These are phyloP conservation scores for Formica exsecta DNA, from an alignment of 1,140 invertebrate genomes.

Conservation along the genomic window DNA sequence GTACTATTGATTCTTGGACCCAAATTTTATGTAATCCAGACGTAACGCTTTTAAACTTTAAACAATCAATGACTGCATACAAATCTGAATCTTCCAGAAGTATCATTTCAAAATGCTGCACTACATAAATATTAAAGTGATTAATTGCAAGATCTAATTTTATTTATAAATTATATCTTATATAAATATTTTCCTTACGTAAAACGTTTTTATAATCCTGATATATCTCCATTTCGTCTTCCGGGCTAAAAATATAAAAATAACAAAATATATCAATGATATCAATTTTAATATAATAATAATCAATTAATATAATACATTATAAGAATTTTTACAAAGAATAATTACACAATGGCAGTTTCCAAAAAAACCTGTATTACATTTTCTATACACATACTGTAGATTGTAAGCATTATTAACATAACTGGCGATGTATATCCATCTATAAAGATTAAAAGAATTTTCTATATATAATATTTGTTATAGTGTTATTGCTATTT, in stretches of 20 bases:
- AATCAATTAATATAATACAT: slow-evolving; percentile 5
- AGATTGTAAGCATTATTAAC: neutral
- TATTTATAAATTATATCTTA: neutral
- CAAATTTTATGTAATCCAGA: slow-evolving; percentile 1
- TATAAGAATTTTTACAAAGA: neutral
- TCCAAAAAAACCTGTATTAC: neutral
- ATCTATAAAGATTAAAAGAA: neutral
- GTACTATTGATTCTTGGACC: neutral
- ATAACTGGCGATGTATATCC: neutral
- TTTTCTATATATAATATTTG: neutral
- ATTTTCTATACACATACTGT: neutral
- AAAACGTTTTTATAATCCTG: too few relatives aligned
- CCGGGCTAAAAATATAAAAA: too few relatives aligned
- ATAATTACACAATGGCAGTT: neutral
- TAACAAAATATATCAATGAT: too few relatives aligned
- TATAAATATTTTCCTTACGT: slow-evolving; percentile 8
- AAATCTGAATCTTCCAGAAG: slow-evolving; percentile 19
- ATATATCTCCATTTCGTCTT: too few relatives aligned
- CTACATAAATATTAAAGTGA: slow-evolving; percentile 10
- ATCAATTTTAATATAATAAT: too few relatives aligned
- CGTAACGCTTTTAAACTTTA: neutral
- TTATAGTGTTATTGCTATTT: neutral
- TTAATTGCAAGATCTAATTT: neutral
- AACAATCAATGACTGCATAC: slow-evolving; percentile 7
- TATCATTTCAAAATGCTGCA: slow-evolving; percentile 12